phyloP scores from a whole-genome alignment of 2,113 vertebrate species.

The Oceanites oceanicus region DNA sequence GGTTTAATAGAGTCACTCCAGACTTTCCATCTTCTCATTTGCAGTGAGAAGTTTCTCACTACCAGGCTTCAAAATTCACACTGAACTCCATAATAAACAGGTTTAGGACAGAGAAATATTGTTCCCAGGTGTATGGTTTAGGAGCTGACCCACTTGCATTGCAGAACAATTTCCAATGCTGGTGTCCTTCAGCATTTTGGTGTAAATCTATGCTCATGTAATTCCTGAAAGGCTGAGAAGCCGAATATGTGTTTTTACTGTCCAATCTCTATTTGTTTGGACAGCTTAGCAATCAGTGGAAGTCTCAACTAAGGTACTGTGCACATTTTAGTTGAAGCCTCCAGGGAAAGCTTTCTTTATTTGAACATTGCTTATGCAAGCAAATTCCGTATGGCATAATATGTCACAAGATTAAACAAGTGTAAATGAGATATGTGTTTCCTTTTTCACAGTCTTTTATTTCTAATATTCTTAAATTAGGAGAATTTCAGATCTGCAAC shows the following conservation, averaged over 20 bases:
- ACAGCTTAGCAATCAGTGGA: not conserved
- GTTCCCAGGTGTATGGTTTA: not conserved
- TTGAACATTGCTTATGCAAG: not conserved
- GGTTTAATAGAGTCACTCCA: not conserved
- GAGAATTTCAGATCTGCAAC: not conserved
- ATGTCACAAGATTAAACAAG: not conserved
- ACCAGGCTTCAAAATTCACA: not conserved
- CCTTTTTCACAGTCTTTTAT: not conserved
- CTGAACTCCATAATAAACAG: not conserved
- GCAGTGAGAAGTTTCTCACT: too few species aligned
- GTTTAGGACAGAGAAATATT: not conserved
- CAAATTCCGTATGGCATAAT: not conserved
- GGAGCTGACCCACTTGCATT: not conserved
- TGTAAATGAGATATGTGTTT: not conserved
- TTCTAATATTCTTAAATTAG: not conserved
- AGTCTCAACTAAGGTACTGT: not conserved
- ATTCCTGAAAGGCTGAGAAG: not conserved
- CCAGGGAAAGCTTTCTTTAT: not conserved
- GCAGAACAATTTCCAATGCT: not conserved
- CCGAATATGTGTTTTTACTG: not conserved
- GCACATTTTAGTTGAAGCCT: not conserved
- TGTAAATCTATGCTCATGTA: not conserved
- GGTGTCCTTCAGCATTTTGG: not conserved
- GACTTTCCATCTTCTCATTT: not conserved
- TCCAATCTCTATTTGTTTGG: not conserved